Percentiles rank a stretch among this genome's conserved stretches.
These are phyloP conservation scores for Pyrgilauda ruficollis DNA, from an alignment of 2,113 vertebrate species.

Conservation along the genomic window DNA sequence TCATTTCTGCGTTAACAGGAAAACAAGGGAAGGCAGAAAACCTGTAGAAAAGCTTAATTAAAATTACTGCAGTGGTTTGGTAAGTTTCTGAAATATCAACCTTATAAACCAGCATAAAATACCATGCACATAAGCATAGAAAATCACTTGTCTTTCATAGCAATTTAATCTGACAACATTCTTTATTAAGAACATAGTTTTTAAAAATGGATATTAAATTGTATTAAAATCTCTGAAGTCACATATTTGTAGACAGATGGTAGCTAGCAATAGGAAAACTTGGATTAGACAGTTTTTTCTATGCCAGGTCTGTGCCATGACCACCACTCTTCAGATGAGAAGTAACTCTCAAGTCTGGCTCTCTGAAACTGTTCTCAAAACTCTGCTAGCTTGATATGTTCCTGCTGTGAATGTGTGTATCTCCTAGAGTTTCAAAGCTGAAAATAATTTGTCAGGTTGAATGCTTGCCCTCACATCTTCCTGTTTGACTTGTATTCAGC, in stretches of 20 bases:
- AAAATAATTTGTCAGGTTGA: not conserved
- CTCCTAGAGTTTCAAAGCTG: not conserved
- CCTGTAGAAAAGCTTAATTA: not conserved
- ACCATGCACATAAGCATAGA: not conserved
- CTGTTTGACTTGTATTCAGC: not conserved
- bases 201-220: not conserved
- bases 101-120: not conserved
- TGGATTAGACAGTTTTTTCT: not conserved
- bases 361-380: not conserved
- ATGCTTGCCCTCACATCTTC: not conserved
- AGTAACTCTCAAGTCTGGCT: not conserved
- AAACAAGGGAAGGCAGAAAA: not conserved
- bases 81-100: not conserved
- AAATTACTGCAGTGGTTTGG: not conserved
- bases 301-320: not conserved
- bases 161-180: not conserved
- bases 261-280: not conserved
- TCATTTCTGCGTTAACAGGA: accelerated
- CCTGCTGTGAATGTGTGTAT: not conserved
- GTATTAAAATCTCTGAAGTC: not conserved
- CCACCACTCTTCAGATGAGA: not conserved
- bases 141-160: not conserved
- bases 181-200: not conserved
- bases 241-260: not conserved
- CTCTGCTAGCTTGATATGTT: not conserved